Percentiles rank a stretch among this genome's conserved stretches.
phyloP scores from a whole-genome alignment of 2,113 vertebrate genomes.

The Elaphurus davidianus region DNA sequence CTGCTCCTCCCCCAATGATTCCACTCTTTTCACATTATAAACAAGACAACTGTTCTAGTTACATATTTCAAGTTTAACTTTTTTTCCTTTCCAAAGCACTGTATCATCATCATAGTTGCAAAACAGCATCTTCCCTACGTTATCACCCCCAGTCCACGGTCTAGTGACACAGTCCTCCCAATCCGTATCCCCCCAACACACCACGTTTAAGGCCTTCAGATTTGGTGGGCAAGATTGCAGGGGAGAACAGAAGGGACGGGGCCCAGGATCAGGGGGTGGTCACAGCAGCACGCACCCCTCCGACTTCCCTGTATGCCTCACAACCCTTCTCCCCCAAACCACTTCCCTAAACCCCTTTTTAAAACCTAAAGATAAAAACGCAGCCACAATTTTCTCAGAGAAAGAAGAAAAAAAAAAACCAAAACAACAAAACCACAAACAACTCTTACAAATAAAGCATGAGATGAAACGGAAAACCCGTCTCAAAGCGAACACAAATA shows the following conservation, averaged over 20 bases:
- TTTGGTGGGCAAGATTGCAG: conserved; percentile 42
- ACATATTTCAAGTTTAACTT: conserved; percentile 91
- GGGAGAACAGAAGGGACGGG: conserved; percentile 16
- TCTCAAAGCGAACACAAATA: conserved; percentile 82
- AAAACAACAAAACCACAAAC: not conserved
- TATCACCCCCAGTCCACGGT: not conserved
- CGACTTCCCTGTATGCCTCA: conserved; percentile 60
- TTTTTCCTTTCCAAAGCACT: conserved; percentile 83
- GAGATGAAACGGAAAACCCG: conserved; percentile 86
- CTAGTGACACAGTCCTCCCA: not conserved
- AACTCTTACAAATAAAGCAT: conserved; percentile 77
- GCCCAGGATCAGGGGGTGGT: conserved; percentile 68
- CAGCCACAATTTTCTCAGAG: conserved; percentile 58
- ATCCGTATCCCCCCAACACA: conserved; percentile 7
- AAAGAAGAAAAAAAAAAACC: not conserved
- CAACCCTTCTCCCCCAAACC: conserved; percentile 70
- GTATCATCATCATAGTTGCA: conserved; percentile 76
- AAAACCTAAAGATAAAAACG: conserved; percentile 77
- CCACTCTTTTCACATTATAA: conserved; percentile 88
- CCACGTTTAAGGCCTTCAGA: conserved; percentile 77
- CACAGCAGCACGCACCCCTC: conserved; percentile 73
- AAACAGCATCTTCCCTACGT: conserved; percentile 68
- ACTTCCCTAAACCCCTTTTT: conserved; percentile 58
- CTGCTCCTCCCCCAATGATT: conserved; percentile 77
- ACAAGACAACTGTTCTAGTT: conserved; percentile 90